Evolutionary conservation across 2,888 invertebrate species (phyloP).

Genomic region (Drosophila subquinaria): DNA sequence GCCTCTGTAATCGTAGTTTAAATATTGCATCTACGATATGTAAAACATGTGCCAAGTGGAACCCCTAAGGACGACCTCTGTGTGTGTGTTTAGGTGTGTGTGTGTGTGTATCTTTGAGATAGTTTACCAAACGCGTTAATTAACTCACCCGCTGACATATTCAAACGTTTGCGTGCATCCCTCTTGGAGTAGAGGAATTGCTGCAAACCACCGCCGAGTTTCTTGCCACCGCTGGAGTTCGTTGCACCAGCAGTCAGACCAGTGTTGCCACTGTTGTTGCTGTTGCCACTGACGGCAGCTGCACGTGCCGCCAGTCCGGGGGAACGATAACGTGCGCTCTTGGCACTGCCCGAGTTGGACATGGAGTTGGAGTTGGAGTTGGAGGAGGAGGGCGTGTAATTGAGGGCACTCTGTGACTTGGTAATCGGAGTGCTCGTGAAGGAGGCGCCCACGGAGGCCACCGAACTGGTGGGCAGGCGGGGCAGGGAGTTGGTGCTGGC

Average conservation of each 20-base stretch:
- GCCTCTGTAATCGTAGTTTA: not conserved
- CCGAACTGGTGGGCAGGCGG: constrained; percentile 88
- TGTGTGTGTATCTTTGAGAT: constrained; percentile 2
- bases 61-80: not conserved
- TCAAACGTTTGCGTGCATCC: constrained; percentile 86
- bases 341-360: constrained; percentile 88
- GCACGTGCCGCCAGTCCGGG: constrained; percentile 88
- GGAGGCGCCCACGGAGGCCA: constrained; percentile 43
- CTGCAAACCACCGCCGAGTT: constrained; percentile 89
- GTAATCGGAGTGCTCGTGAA: constrained; percentile 86
- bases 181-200: constrained; percentile 88
- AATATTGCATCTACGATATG: not conserved
- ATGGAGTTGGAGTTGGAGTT: constrained; percentile 50
- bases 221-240: constrained; percentile 87
- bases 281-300: constrained; percentile 73
- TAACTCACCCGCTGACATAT: constrained; percentile 87
- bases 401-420: constrained; percentile 88
- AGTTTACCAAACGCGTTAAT: constrained; percentile 12
- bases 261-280: constrained; percentile 40
- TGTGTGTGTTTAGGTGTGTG: constrained; percentile 6
- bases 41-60: not conserved
- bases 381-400: constrained; percentile 71
- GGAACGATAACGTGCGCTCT: constrained; percentile 94
- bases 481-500: constrained; percentile 91
- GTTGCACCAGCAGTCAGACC: not conserved